Evolutionary conservation across 2,888 invertebrate species (phyloP), one percentile per base, ranked within the genome.

Genomic region (Rambutsinella grinnellia): DNA sequence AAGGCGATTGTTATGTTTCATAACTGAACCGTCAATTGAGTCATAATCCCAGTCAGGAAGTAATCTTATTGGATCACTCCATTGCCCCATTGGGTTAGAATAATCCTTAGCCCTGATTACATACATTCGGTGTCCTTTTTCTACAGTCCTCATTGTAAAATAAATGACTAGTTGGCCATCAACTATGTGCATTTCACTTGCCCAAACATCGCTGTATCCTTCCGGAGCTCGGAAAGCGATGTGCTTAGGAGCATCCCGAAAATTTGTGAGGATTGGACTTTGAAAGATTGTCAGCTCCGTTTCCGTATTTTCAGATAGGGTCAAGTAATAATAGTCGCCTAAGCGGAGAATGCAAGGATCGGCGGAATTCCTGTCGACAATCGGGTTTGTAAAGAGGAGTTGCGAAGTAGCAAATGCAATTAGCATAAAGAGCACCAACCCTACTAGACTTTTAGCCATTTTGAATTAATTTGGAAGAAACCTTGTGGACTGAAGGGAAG

Each of bases 21-120:
- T 49, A 26, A 79, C 57, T 10, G 81, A 79, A 0, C 76, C 81
- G 49, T 81, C 81, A 8, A 81, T 77, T 2, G 62, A 70, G 10
- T 44, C 46, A 8, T 44, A 36, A 6, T 71, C 71, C 6, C 36
- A 24, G 17, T 54, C 3, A 13, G 71, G 71, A 15, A 57, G 51
- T 3, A 69, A 66, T 69, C 75, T 51, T 3, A 70, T 78, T 8
- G 72, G 70, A 15, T 63, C 65, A n/a, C 67, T 68, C 70, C 75
- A 81, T 8, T 28, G 58, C 28, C 81, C 81, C 61, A 81, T 49
- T 1, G 76, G 76, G 27, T 80, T 61, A 13, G 17, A 58, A 17
- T 71, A 60, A 28, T 80, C 72, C 13, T 76, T 65, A 19, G 78
- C 78, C 58, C 69, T 70, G 46, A 80, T 68, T 13, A 69, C 78